Base-by-base conservation (phyloP, 2,888 invertebrate genomes). In the Nycteola revayana region DNA sequence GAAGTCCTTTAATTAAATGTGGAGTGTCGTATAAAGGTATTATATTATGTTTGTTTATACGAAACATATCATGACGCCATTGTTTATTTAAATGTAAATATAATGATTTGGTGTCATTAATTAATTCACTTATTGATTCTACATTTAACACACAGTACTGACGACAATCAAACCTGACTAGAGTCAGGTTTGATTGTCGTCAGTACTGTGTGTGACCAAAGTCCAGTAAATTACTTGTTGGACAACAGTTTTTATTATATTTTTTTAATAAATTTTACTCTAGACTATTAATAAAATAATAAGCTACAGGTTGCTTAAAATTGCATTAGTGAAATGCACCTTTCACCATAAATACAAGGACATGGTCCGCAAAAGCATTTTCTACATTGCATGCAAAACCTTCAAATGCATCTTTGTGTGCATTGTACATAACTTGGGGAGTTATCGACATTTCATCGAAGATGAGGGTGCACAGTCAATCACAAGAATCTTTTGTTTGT, bases 81-180 rank as follows among this genome's bases (percentile, higher is more conserved):
- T 46, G 46, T 8, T 35, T 43, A 7, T 36, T 42, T 7, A 35
- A 10, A 10, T 38, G 17, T 6, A 52, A 31, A 37, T 28, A 37
- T 3, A 7, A 25, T 5, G 6, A 11, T 32, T 43, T 54, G 6
- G 47, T 33, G 1, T 60, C 60, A 6, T 32, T 7, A 1, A 59
- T 10, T n/a, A 61, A 17, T 4, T 25, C 34, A 7, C 23, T 44
- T 9, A 62, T 53, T 4, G 54, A 48, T 9, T 53, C 24, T 0
- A 56, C 53, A 50, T 60, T 60, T 1, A 49, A 42, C 55, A 56
- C 1, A 57, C 52, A 7, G 58, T 53, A 9, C 10, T 17, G 3
- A 53, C 0, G 1, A 57, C 32, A 5, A 30, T 36, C 1, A 60
- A 28, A 2, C 52, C 52, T 9, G 44, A 27, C 1, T n/a, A n/a